phyloP scores from a whole-genome alignment of 1,140 invertebrate species.

The Drosophila erecta region DNA sequence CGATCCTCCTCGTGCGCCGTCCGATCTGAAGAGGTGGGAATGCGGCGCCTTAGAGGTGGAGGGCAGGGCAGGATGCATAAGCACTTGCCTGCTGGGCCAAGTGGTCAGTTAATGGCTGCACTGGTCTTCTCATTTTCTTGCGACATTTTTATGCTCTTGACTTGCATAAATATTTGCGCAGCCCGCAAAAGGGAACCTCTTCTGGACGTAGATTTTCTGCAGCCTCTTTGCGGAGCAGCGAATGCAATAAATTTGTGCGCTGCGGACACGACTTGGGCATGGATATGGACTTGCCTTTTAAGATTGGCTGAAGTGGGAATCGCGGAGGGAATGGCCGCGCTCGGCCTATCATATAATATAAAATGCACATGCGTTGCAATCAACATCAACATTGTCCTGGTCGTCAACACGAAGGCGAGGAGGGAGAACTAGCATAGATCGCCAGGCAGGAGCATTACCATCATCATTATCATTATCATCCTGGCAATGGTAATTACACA shows the following conservation, averaged over 20 bases:
- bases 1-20: neutral
- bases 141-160: conserved; percentile 60
- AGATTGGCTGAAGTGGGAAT: neutral
- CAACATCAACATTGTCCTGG: conserved; percentile 55
- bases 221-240: conserved; percentile 5
- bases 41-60: neutral
- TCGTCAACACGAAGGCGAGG: conserved; percentile 11
- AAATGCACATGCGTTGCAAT: conserved; percentile 57
- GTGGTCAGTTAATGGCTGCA: conserved; percentile 46
- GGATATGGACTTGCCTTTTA: neutral
- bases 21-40: neutral
- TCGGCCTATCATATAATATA: conserved; percentile 43
- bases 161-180: conserved; percentile 63
- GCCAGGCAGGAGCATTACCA: conserved; percentile 17
- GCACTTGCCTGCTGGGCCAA: conserved; percentile 42
- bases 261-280: conserved; percentile 8
- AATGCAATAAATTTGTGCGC: conserved; percentile 51
- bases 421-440: conserved; percentile 17
- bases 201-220: conserved; percentile 3
- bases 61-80: neutral
- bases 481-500: conserved; percentile 32
- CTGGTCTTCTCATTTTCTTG: conserved; percentile 24
- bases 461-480: conserved; percentile 45
- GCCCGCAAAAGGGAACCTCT: conserved; percentile 7
- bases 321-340: neutral